Conservation (phyloP, 1,140 invertebrate genomes). For the Zaprionus camerounensis region DNA sequence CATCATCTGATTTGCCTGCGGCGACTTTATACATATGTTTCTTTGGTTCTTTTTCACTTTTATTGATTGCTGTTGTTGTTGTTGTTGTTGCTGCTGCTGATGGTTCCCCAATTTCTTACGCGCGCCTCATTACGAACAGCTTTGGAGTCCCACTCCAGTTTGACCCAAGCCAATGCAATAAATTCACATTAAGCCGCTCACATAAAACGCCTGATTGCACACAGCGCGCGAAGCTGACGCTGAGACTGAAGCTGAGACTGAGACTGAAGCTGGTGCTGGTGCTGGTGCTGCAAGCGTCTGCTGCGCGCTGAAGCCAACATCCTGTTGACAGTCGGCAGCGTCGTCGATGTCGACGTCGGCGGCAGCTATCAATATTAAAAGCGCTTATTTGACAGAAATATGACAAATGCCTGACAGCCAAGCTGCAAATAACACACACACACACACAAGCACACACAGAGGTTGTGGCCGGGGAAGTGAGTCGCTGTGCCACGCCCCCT, state of each 20-base stretch:
- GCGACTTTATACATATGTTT: slow-evolving; percentile 24
- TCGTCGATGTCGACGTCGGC: slow-evolving; percentile 13
- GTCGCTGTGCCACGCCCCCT: slow-evolving; percentile 8
- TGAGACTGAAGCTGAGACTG: slow-evolving; percentile 26
- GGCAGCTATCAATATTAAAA: slow-evolving; percentile 82
- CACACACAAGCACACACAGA: slow-evolving; percentile 39
- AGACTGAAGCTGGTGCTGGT: slow-evolving; percentile 20
- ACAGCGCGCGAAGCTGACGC: slow-evolving; percentile 35
- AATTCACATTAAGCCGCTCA: slow-evolving; percentile 81
- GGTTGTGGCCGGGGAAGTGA: slow-evolving; percentile 38
- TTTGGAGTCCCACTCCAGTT: background rate
- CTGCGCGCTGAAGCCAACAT: slow-evolving; percentile 75
- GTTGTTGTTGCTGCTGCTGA: background rate
- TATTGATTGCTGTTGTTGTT: slow-evolving; percentile 55
- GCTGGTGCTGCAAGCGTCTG: slow-evolving; percentile 34
- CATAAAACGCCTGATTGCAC: slow-evolving; percentile 82
- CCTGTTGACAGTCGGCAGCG: slow-evolving; percentile 68
- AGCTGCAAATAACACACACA: slow-evolving; percentile 61
- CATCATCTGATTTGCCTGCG: slow-evolving; percentile 15
- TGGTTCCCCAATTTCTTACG: slow-evolving; percentile 30
- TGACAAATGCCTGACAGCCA: slow-evolving; percentile 81
- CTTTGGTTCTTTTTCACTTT: slow-evolving; percentile 10
- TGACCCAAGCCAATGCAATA: slow-evolving; percentile 69
- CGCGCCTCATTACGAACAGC: slow-evolving; percentile 60
- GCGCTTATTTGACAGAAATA: slow-evolving; percentile 83